Evolutionary conservation across 2,888 invertebrate genomes (phyloP).

Genomic region (Ischnura elegans): DNA sequence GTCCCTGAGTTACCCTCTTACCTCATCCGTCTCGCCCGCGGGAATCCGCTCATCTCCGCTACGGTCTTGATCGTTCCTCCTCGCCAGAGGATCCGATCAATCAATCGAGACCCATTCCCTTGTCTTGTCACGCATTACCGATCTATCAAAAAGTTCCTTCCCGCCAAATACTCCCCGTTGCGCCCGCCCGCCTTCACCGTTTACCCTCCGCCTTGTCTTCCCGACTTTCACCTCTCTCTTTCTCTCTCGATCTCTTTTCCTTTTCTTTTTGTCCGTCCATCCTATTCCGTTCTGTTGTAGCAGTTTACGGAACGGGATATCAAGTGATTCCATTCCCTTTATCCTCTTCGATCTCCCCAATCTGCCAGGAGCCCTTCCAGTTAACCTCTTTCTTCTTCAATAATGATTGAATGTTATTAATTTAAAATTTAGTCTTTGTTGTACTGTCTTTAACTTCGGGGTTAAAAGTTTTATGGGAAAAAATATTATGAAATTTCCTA

Average conservation of each 20-base stretch:
- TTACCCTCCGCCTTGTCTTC: conserved; percentile 23
- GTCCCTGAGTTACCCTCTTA: background rate
- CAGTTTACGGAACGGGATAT: background rate
- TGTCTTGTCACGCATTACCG: conserved; percentile 60
- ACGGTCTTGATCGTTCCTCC: conserved; percentile 38
- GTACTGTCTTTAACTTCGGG: too few relatives aligned
- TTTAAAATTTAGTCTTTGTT: too few relatives aligned
- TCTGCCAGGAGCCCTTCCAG: background rate
- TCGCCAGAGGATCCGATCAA: conserved; percentile 50
- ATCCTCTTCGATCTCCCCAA: background rate
- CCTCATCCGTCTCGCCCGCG: background rate
- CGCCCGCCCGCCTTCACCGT: conserved; percentile 19
- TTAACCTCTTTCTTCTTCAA: background rate
- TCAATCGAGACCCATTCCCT: conserved; percentile 50
- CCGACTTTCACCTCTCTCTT: conserved; percentile 36
- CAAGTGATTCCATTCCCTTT: conserved; percentile 14
- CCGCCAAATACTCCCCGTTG: conserved; percentile 24
- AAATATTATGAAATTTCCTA: too few relatives aligned
- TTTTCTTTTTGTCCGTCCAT: background rate
- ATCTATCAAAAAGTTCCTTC: conserved; percentile 40
- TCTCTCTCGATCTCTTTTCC: background rate
- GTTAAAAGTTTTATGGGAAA: too few relatives aligned
- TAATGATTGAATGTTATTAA: too few relatives aligned
- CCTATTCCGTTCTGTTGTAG: background rate
- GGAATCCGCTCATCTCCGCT: conserved; percentile 11